Evolutionary conservation across 2,797 vertebrate species (phyloP).

Genomic region (Xenentodon cancila): DNA sequence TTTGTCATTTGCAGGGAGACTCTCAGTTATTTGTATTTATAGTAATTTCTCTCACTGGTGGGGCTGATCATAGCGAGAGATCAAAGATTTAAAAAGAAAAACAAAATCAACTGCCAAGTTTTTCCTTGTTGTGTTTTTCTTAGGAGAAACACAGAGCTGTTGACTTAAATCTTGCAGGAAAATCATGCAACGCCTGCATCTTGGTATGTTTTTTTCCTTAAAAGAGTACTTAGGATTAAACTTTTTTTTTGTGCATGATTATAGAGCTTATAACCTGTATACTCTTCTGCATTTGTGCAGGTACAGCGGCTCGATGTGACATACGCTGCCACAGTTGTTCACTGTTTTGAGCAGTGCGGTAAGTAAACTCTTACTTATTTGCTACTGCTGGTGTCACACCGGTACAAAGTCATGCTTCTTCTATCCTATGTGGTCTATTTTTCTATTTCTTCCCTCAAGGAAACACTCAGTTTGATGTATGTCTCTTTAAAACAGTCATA

Average conservation of each 20-base stretch:
- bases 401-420: background rate
- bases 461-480: background rate
- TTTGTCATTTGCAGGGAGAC: background rate
- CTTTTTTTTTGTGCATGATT: background rate
- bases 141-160: slow-evolving; percentile 63
- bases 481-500: slow-evolving; percentile 1
- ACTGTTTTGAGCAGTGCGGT: slow-evolving; percentile 69
- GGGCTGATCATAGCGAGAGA: background rate
- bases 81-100: no score
- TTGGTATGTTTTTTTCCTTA: slow-evolving; percentile 57
- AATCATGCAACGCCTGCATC: slow-evolving; percentile 65
- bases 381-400: background rate
- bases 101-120: background rate
- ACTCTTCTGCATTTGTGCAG: slow-evolving; percentile 50
- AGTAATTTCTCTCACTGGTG: background rate
- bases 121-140: slow-evolving; percentile 4
- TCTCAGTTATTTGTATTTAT: background rate
- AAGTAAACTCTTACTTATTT: slow-evolving; percentile 45
- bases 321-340: slow-evolving; percentile 58
- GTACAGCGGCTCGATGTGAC: slow-evolving; percentile 70
- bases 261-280: background rate
- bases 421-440: background rate
- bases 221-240: background rate
- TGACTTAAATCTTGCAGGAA: slow-evolving; percentile 38
- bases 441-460: background rate